These are phyloP conservation scores for Drosophila subobscura DNA, from an alignment of 1,140 invertebrate species.

Conservation along the genomic window DNA sequence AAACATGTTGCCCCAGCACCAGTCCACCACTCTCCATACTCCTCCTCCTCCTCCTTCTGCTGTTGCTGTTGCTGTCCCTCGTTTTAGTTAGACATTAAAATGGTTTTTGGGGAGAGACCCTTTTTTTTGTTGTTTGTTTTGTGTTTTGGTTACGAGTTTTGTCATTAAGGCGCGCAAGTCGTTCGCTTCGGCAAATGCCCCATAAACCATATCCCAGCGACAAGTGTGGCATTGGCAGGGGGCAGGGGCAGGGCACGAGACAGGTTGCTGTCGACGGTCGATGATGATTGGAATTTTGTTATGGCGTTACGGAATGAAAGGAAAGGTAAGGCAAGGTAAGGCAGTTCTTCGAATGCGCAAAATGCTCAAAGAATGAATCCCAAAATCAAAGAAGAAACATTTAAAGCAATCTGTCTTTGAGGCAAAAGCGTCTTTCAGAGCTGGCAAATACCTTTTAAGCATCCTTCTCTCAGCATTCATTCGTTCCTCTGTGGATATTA, in stretches of 20 bases:
- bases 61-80: neutral
- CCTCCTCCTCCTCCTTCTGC: constrained; percentile 15
- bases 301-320: too few species aligned
- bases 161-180: constrained; percentile 48
- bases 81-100: constrained; percentile 57
- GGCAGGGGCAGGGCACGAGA: constrained; percentile 7
- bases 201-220: constrained; percentile 42
- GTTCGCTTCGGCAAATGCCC: constrained; percentile 43
- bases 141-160: constrained; percentile 38
- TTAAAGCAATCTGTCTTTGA: too few species aligned
- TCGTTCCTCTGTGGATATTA: too few species aligned
- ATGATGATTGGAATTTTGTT: too few species aligned
- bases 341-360: too few species aligned
- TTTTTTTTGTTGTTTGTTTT: constrained; percentile 16
- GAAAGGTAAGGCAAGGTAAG: too few species aligned
- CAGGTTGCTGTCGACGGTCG: constrained; percentile 2
- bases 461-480: too few species aligned
- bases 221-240: constrained; percentile 20
- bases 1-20: constrained; percentile 33
- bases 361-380: too few species aligned
- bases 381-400: too few species aligned
- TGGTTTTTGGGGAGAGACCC: constrained; percentile 40
- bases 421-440: too few species aligned
- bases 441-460: too few species aligned
- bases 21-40: neutral